A percentile compares a stretch with the other conserved stretches of the same genome.
Conservation (phyloP, 2,888 invertebrate species). For the Eristalis pertinax region DNA sequence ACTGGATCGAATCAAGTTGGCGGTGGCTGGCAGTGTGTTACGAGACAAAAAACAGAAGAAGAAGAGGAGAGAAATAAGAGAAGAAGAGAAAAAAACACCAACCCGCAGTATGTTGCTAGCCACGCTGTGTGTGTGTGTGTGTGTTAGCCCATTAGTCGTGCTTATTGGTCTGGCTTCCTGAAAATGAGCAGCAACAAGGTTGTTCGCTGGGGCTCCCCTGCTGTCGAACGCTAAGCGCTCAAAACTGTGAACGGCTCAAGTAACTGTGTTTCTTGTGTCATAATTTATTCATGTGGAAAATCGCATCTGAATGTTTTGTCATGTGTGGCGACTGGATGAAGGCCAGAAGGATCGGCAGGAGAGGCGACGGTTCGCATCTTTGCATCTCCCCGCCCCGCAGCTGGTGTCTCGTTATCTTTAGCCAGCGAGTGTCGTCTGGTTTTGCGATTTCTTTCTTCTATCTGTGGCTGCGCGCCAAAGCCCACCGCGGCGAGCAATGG, state of each 20-base stretch:
- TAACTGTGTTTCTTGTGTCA: slow-evolving; percentile 66
- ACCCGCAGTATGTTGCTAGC: slow-evolving; percentile 31
- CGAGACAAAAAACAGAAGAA: slow-evolving; percentile 3
- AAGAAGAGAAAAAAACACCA: background rate
- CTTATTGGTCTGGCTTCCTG: slow-evolving; percentile 67
- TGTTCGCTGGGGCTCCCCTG: background rate
- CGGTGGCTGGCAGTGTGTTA: slow-evolving; percentile 17
- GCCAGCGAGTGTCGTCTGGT: slow-evolving; percentile 23
- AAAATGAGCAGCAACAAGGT: slow-evolving; percentile 46
- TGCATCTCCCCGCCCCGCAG: too few species aligned
- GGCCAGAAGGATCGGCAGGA: slow-evolving; percentile 6
- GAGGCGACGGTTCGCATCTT: background rate
- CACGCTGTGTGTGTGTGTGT: too few species aligned
- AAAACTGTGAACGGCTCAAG: slow-evolving; percentile 3
- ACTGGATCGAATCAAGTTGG: slow-evolving; percentile 33
- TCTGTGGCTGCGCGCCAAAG: background rate
- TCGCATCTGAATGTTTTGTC: slow-evolving; percentile 67
- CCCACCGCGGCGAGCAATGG: background rate
- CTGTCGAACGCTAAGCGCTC: background rate
- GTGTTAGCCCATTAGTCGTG: slow-evolving; percentile 58
- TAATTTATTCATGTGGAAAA: slow-evolving; percentile 70
- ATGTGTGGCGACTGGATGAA: slow-evolving; percentile 10
- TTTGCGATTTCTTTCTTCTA: background rate
- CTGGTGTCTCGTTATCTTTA: slow-evolving; percentile 51
- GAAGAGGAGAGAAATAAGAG: background rate